Conservation (phyloP, 2,888 invertebrate species). For the Stenotaenia linearis region DNA sequence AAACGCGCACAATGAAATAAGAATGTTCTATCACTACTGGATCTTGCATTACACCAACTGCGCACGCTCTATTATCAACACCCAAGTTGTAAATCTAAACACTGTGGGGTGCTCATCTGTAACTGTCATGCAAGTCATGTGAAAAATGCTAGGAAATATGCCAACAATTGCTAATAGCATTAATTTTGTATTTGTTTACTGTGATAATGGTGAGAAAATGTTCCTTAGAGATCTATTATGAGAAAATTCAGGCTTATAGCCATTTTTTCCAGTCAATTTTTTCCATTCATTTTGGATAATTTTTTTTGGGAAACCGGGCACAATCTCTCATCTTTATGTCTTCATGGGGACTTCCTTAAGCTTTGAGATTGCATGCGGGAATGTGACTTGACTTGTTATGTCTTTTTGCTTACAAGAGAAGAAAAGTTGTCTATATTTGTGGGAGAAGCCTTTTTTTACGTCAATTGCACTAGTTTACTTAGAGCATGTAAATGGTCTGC, state of each 20-base stretch:
- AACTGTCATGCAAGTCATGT: no score
- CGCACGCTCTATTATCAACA: no score
- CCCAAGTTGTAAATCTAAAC: no score
- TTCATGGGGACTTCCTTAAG: neutral
- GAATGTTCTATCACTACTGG: no score
- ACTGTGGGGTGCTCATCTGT: no score
- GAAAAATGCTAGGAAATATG: no score
- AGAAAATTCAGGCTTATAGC: neutral
- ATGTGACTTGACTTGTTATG: constrained; percentile 5
- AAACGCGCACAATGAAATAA: no score
- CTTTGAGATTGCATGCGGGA: neutral
- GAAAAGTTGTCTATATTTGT: neutral
- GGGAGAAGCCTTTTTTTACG: neutral
- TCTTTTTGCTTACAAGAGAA: neutral
- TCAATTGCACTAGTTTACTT: neutral
- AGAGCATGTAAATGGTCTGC: neutral
- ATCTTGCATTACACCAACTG: no score
- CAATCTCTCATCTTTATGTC: constrained; percentile 4
- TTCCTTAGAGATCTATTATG: neutral
- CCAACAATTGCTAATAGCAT: no score
- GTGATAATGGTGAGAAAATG: neutral
- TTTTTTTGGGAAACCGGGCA: neutral
- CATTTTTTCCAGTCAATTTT: neutral
- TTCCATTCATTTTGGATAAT: neutral
- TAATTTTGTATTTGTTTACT: no score